These are phyloP conservation scores for Bufo bufo DNA, from an alignment of 2,113 vertebrate genomes.

Conservation along the genomic window DNA sequence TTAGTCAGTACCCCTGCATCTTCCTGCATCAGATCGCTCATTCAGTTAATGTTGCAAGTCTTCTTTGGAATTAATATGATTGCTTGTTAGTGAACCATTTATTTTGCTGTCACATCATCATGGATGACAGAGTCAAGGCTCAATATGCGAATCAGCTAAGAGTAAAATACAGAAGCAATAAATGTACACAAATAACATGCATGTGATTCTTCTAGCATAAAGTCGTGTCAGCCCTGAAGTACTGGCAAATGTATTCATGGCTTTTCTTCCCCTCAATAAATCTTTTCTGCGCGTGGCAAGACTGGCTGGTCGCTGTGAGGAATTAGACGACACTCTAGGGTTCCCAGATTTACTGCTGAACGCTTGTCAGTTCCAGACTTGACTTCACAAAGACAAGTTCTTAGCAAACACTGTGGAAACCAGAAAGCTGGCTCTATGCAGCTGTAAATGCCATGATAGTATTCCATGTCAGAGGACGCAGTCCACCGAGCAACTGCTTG, in stretches of 20 bases:
- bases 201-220: constrained; percentile 33
- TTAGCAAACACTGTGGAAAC: constrained; percentile 36
- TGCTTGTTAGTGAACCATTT: constrained; percentile 5
- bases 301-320: constrained; percentile 44
- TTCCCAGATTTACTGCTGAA: constrained; percentile 51
- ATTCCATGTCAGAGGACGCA: neutral
- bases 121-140: neutral
- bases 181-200: neutral
- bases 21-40: neutral
- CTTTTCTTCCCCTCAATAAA: constrained; percentile 47
- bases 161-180: neutral
- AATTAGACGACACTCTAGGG: constrained; percentile 52
- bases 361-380: constrained; percentile 54
- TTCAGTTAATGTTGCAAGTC: constrained; percentile 10
- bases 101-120: neutral
- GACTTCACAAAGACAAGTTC: constrained; percentile 50
- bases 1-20: neutral
- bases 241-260: constrained; percentile 47
- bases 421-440: constrained; percentile 7
- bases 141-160: constrained; percentile 10
- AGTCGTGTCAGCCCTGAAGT: constrained; percentile 2
- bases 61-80: constrained; percentile 1
- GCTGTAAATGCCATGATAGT: constrained; percentile 4
- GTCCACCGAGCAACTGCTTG: constrained; percentile 23
- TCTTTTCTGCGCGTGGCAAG: constrained; percentile 49